Evolutionary conservation across 2,113 vertebrate species (phyloP).

Genomic region (Tenebrosternarchus preto): DNA sequence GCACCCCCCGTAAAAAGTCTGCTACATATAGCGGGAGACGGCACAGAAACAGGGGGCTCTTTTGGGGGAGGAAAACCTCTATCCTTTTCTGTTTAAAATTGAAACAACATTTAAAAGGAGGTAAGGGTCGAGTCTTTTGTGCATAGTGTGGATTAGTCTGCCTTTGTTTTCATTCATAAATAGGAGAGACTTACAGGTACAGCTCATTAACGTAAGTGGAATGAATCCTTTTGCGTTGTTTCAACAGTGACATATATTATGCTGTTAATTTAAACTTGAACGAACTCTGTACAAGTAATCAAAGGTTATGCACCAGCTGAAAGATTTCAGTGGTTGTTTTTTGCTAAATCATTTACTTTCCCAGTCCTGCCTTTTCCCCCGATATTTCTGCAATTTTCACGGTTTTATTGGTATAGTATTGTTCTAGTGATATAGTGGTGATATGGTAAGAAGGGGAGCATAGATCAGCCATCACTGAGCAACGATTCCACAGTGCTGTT

Average conservation of each 20-base stretch:
- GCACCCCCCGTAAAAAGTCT: slow-evolving; percentile 11
- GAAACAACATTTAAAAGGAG: background rate
- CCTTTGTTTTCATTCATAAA: background rate
- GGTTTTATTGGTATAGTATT: background rate
- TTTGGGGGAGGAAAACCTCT: slow-evolving; percentile 15
- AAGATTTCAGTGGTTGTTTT: background rate
- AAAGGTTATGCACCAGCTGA: background rate
- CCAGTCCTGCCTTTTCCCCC: background rate
- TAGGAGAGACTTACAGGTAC: no score
- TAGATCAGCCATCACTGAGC: background rate
- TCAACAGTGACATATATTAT: background rate
- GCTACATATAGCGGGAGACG: slow-evolving; percentile 29
- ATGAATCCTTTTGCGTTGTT: background rate
- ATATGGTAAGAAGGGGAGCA: background rate
- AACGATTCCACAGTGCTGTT: background rate
- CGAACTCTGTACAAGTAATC: background rate
- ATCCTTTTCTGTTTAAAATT: background rate
- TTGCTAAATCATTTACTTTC: background rate
- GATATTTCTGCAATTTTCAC: background rate
- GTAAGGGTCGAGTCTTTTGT: background rate
- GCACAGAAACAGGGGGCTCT: slow-evolving; percentile 12
- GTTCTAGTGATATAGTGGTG: no score
- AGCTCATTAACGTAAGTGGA: background rate
- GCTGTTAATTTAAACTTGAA: background rate
- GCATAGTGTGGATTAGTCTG: background rate